Base-by-base conservation (phyloP, 2,888 invertebrate genomes). In the Pecten maximus region DNA sequence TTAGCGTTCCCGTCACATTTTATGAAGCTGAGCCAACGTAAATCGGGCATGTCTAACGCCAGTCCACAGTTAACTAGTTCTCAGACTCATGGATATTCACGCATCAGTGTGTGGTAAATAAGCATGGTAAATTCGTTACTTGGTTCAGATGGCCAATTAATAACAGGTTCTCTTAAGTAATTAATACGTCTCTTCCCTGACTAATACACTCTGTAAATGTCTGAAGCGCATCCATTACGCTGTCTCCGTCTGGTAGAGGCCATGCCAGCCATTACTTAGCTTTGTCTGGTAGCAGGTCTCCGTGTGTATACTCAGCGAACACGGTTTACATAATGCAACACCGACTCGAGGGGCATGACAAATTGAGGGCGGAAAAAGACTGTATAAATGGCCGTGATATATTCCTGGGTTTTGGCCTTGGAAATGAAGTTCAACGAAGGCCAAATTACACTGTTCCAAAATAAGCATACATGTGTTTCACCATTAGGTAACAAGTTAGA, bases 101-200 rank as follows among this genome's bases (percentile, higher is more conserved):
- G 74, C 28, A 8, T 35, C 35, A 35, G 28, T 35, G 74, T 74
- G 28, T 35, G 0, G 74, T 74, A 35, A 74, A 74, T 74, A 74
- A 23, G 74, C 74, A 15, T 74, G 74, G 74, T 74, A 74, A 74
- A 74, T 74, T 74, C 74, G 35, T 74, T 74, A 74, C 74, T 74
- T 74, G 74, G 74, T 74, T 74, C 28, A 35, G 74, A 35, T 74
- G 23, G 74, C 35, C 74, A 74, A 74, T 74, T 74, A 74, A 74
- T 35, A 74, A 74, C 28, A 35, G 74, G 74, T 74, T 74, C 12
- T 8, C 35, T 74, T 28, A 12, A 23, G 74, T 74, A 74, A 74
- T 74, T 74, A 74, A 74, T 74, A 74, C 35, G 74, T 74, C 74
- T 74, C 74, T 35, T 1, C 74, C 74, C 16, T 74, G 74, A 35